A percentile compares a stretch with the other conserved stretches of the same genome.
phyloP scores from a whole-genome alignment of 2,797 vertebrate species.

The Pristis pectinata region DNA sequence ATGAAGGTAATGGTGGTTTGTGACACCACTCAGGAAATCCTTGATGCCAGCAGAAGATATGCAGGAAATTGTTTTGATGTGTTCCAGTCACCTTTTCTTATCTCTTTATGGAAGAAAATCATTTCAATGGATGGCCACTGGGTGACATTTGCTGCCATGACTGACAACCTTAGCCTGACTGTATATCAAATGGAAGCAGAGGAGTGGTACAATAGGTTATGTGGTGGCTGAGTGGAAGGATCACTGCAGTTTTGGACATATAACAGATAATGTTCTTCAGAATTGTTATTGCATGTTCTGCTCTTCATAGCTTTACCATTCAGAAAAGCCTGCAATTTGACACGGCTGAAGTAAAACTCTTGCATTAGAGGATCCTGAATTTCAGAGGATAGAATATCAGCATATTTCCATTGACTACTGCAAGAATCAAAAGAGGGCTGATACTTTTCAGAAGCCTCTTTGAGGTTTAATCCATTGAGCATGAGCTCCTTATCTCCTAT shows the following conservation, averaged over 20 bases:
- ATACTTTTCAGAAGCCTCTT: background rate
- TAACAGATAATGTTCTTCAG: background rate
- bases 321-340: too few species aligned
- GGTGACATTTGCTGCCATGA: background rate
- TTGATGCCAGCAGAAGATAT: background rate
- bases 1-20: background rate
- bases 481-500: background rate
- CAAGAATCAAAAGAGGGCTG: background rate
- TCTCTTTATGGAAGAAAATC: background rate
- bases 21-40: background rate
- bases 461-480: background rate
- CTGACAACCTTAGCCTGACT: background rate
- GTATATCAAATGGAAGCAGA: background rate
- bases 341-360: too few species aligned
- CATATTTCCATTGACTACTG: background rate
- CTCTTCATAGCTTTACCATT: background rate
- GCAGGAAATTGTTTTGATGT: background rate
- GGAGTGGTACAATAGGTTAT: background rate
- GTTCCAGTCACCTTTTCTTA: background rate
- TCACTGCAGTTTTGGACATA: background rate
- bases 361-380: background rate
- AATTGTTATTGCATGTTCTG: background rate
- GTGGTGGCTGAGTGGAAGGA: background rate
- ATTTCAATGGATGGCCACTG: background rate
- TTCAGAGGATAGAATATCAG: background rate